Conservation (phyloP, 2,113 vertebrate genomes). For the Tylochromis polylepis region DNA sequence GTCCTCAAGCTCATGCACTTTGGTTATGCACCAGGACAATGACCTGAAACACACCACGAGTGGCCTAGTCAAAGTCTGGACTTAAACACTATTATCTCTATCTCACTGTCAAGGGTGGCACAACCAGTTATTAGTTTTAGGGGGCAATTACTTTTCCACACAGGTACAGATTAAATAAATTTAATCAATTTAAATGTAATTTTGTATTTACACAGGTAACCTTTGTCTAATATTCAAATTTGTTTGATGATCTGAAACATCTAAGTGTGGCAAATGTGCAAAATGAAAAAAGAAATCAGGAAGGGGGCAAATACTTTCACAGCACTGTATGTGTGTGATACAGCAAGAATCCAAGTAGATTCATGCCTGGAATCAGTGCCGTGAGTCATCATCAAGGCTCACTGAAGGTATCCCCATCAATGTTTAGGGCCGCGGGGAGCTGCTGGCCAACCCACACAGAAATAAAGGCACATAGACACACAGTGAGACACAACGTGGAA, state of each 20-base stretch:
- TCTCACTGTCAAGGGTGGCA: neutral
- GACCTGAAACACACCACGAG: neutral
- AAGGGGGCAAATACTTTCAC: neutral
- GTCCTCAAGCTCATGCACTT: neutral
- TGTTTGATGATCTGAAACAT: too few species aligned
- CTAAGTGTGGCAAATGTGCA: neutral
- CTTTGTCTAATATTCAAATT: too few species aligned
- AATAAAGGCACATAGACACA: neutral
- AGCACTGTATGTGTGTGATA: neutral
- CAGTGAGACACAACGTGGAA: neutral
- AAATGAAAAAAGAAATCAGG: neutral
- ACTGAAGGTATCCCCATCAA: conserved; percentile 2
- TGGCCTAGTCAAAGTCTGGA: neutral
- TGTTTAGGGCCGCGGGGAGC: conserved; percentile 2
- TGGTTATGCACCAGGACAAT: neutral
- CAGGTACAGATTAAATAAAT: too few species aligned
- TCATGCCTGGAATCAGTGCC: neutral
- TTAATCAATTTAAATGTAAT: too few species aligned
- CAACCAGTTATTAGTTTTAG: neutral
- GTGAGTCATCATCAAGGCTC: conserved; percentile 24
- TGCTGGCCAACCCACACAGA: conserved; percentile 9
- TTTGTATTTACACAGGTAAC: too few species aligned
- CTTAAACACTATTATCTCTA: neutral
- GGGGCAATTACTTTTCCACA: neutral
- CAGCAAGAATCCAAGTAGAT: neutral